Conservation (phyloP, 1,140 invertebrate species). For the Bombus ignitus region DNA sequence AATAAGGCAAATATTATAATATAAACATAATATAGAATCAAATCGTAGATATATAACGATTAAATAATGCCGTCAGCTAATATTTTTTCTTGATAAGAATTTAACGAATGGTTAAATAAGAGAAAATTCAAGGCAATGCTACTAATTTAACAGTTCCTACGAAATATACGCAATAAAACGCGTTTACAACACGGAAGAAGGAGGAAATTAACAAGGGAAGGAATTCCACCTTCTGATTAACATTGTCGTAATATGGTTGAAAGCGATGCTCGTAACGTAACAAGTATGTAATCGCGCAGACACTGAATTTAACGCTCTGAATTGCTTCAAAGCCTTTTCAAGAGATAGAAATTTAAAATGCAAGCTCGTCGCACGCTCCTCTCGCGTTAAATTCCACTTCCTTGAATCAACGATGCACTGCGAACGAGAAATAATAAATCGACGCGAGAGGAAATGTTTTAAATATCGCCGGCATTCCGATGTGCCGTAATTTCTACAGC, state of each 20-base stretch:
- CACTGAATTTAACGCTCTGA: conserved; percentile 6
- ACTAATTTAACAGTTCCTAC: not conserved
- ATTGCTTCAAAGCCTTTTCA: conserved; percentile 6
- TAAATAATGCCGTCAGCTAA: too few relatives aligned
- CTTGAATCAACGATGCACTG: conserved; percentile 5
- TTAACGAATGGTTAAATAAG: too few relatives aligned
- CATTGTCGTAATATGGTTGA: not conserved
- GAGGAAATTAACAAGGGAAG: not conserved
- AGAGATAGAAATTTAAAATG: conserved; percentile 26
- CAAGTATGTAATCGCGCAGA: not conserved
- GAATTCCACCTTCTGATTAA: not conserved
- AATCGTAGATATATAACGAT: too few relatives aligned
- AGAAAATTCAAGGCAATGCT: too few relatives aligned
- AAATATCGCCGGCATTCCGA: not conserved
- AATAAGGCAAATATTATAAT: too few relatives aligned
- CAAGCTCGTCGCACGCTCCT: not conserved
- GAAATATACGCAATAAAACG: not conserved
- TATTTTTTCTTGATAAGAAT: too few relatives aligned
- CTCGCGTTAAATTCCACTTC: conserved; percentile 11
- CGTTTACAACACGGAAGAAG: not conserved
- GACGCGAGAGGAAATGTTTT: conserved; percentile 1
- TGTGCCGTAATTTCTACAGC: not conserved
- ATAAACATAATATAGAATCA: too few relatives aligned
- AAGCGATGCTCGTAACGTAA: conserved; percentile 5
- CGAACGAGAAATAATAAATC: conserved; percentile 11